A percentile compares a stretch with the other conserved stretches of the same genome.
These are phyloP conservation scores for Cephus spinipes DNA, from an alignment of 2,888 invertebrate genomes.

Conservation along the genomic window DNA sequence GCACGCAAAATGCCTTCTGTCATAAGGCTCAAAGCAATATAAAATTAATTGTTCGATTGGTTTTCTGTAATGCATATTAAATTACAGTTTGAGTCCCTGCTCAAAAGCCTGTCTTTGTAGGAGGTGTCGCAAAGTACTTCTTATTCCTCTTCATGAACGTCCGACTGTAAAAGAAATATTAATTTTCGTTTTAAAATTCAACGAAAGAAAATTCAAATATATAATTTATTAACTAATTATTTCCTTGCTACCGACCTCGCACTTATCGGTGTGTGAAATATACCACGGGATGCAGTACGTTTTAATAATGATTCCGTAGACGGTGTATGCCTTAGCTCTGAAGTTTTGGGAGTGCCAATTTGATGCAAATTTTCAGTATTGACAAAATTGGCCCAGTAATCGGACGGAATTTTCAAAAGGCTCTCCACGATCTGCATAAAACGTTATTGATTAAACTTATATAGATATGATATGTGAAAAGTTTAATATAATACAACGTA, in stretches of 20 bases:
- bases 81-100: neutral
- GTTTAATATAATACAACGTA: conserved; percentile 59
- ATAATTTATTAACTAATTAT: neutral
- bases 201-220: neutral
- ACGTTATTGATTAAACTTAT: conserved; percentile 5
- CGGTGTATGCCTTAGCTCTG: conserved; percentile 59
- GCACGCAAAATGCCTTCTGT: neutral
- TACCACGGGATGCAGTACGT: conserved; percentile 57
- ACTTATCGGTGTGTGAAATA: conserved; percentile 60
- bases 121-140: conserved; percentile 63
- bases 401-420: conserved; percentile 76
- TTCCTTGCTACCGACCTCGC: conserved; percentile 46
- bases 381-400: conserved; percentile 82
- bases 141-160: conserved; percentile 60
- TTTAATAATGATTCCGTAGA: conserved; percentile 64
- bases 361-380: conserved; percentile 65
- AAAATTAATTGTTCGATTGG: neutral
- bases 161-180: conserved; percentile 42
- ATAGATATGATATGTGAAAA: neutral
- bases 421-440: conserved; percentile 75
- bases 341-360: conserved; percentile 54
- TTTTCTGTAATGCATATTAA: neutral
- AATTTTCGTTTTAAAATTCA: neutral
- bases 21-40: neutral
- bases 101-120: conserved; percentile 46